Evolutionary conservation across 2,888 invertebrate species (phyloP), one percentile per base, ranked within the genome.

Genomic region (Nephrotoma appendiculata): DNA sequence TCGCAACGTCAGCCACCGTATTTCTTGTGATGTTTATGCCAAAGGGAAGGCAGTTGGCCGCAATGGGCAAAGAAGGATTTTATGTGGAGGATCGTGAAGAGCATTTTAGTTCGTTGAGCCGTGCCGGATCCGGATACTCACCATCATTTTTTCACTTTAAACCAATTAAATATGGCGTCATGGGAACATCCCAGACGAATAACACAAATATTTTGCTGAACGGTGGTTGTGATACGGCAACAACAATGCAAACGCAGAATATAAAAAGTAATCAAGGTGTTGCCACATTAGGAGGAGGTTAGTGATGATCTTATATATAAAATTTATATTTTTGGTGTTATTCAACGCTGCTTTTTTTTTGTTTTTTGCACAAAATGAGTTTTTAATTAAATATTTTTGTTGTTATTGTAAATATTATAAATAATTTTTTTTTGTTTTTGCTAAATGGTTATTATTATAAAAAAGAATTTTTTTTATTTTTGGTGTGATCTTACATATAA

Each of bases 1-100:
- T 98, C 85, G 94, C 96, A 87, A 97, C 96, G 15, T 96, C 97
- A 88, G 94, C 95, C 11, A 94, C 97, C 85, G 95, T 98, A 86
- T 97, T 98, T 92, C 94, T 97, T 89, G 95, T 98, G 87, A 98
- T 98, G 98, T 98, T 98, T 92, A 95, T 98, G 92, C 96, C 98
- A 45, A 98, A 96, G 92, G 98, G 98, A 44, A 93, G 98, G 71
- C 97, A 98, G 89, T 92, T 98, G 89, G 98, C 98, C 0, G 98
- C 98, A 86, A 95, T 98, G 93, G 98, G 98, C 85, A 96, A 97
- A 89, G 97, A 98, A 90, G 97, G 96, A 12, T 94, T 96, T 88
- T 96, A 95, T 91, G 94, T 95, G 88, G 96, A 96, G 89, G 97
- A 96, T 91, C 93, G 96, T 87, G 96, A 96, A 89, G 97, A 97